Evolutionary conservation across 2,888 invertebrate genomes (phyloP), one percentile per base, ranked within the genome.

Genomic region (Himalopsyche tibetana): DNA sequence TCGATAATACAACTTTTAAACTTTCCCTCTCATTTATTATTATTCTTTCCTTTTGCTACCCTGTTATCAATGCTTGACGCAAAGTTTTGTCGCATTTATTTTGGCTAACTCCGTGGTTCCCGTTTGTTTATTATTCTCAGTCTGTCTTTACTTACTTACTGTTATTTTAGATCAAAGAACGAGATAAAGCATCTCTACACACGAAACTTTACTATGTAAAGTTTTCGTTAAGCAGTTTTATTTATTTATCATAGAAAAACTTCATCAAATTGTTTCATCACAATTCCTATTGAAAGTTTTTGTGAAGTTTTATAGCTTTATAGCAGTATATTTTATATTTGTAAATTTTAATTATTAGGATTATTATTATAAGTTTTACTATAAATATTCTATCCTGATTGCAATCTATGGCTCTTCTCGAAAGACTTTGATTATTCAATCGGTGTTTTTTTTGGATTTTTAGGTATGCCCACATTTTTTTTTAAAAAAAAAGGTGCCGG

Each of bases 131-230:
- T 84, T 84, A 84, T 84, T 80, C 55, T 55, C 38, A 55, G 28
- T 36, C 55, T 55, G 55, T 82, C 55, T 82, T 55, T 55, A 19
- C 28, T 69, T 86, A 84, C 56, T 84, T 55, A 74, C 55, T 17
- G 82, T 86, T 63, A 86, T 86, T 86, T 84, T 63, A 80, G 86
- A 86, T 86, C 86, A 86, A 86, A 86, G 86, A 55, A 74, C 74
- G 74, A 74, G 82, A 69, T 82, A 85, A 36, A 82, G 63, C 45
- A 82, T 74, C 74, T 74, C 74, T 85, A 83, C 85, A 80, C 36
- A 55, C 12, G 63, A 80, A 82, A 82, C 56, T 84, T 84, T 84
- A 19, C 63, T 38, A 38, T 19, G 8, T 63, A 19, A 63, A 63
- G 19, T 63, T 63, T 19, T 8, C 38, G 15, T 15, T 51, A 3